Conservation (phyloP, 2,113 vertebrate genomes). For the Myotis lucifugus region DNA sequence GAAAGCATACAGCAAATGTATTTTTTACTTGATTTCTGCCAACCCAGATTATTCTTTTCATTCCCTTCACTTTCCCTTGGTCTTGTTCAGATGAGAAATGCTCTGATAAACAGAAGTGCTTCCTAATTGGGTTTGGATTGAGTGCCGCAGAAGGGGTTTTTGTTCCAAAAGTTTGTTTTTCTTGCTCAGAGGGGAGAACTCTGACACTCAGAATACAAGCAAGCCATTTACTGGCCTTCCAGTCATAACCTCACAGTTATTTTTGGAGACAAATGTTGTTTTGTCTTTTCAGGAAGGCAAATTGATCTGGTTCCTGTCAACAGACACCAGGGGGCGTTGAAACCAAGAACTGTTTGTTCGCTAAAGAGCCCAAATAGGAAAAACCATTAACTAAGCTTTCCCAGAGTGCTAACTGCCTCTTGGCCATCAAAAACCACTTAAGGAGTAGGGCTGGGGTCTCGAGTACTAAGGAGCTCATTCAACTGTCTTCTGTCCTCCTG, state of each 20-base stretch:
- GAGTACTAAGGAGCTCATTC: conserved; percentile 12
- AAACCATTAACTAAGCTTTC: conserved; percentile 24
- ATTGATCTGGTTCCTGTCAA: conserved; percentile 64
- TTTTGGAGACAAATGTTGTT: conserved; percentile 69
- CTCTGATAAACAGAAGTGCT: conserved; percentile 45
- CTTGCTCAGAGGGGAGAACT: conserved; percentile 58
- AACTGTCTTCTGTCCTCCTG: neutral
- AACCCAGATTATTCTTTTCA: conserved; percentile 27
- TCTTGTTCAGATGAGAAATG: conserved; percentile 45
- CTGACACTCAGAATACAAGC: conserved; percentile 68
- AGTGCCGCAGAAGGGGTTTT: conserved; percentile 39
- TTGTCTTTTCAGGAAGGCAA: conserved; percentile 69
- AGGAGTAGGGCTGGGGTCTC: neutral
- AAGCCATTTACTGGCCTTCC: conserved; percentile 64
- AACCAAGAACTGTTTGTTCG: conserved; percentile 64
- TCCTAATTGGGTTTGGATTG: conserved; percentile 57
- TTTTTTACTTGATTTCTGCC: conserved; percentile 19
- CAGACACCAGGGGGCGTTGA: conserved; percentile 68
- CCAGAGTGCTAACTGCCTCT: neutral
- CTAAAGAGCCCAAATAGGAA: conserved; percentile 38
- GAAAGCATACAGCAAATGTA: conserved; percentile 49
- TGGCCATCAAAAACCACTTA: neutral
- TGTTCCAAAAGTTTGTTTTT: conserved; percentile 66
- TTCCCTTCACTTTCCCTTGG: neutral
- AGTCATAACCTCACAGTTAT: conserved; percentile 54